These are phyloP conservation scores for Heliconius aoede DNA, from an alignment of 2,888 invertebrate species.

Conservation along the genomic window DNA sequence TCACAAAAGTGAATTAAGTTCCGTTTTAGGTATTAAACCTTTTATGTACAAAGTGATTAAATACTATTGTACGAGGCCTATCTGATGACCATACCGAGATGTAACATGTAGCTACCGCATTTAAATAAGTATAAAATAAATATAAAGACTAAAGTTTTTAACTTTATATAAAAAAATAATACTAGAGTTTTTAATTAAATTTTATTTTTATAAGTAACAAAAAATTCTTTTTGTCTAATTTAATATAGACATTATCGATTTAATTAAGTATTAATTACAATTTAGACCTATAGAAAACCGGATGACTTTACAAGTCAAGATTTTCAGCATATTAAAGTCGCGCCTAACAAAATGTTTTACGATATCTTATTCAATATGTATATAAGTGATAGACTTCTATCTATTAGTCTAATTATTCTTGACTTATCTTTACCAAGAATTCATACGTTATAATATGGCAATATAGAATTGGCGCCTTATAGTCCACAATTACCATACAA, in stretches of 20 bases:
- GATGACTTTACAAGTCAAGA: background rate
- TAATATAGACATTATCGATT: background rate
- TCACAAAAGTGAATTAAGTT: constrained; percentile 42
- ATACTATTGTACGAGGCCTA: constrained; percentile 51
- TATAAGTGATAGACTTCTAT: background rate
- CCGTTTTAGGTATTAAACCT: constrained; percentile 45
- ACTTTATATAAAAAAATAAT: background rate
- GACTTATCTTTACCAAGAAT: background rate
- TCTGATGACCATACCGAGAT: constrained; percentile 54
- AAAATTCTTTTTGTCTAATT: background rate
- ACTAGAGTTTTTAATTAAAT: background rate
- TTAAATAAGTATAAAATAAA: constrained; percentile 30
- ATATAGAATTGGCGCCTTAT: no score
- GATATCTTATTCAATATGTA: no score
- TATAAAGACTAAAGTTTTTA: background rate
- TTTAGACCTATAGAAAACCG: background rate
- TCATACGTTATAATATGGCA: background rate
- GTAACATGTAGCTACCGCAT: constrained; percentile 49
- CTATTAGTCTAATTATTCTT: background rate
- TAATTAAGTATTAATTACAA: background rate
- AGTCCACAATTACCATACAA: no score
- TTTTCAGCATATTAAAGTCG: background rate
- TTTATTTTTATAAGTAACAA: background rate
- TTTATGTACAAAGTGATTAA: constrained; percentile 47
- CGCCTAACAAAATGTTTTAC: no score